Percentiles rank a stretch among this genome's conserved stretches.
Evolutionary conservation across 1,140 invertebrate genomes (phyloP).

Genomic region (Hesperophylax magnus): DNA sequence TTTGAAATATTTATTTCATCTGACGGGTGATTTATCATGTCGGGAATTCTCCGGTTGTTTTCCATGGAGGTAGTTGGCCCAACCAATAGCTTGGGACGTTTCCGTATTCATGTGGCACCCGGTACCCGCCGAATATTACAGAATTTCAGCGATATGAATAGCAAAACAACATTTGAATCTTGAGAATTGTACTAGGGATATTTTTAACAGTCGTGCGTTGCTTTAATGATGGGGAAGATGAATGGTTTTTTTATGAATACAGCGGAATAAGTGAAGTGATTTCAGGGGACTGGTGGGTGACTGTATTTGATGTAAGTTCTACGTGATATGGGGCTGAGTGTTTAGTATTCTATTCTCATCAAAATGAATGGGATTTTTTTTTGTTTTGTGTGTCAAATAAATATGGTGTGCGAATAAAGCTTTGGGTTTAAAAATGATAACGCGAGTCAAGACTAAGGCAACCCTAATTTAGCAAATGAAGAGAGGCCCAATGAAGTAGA

Average conservation of each 20-base stretch:
- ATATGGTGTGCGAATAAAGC: too few species aligned
- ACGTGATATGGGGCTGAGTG: too few species aligned
- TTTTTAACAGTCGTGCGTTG: slow-evolving; percentile 3
- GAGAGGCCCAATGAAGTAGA: too few species aligned
- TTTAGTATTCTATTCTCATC: too few species aligned
- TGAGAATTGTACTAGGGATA: background rate
- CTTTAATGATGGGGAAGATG: slow-evolving; percentile 1
- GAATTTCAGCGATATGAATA: slow-evolving; percentile 25
- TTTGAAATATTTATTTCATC: slow-evolving; percentile 50
- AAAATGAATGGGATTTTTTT: too few species aligned
- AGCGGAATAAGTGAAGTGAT: background rate
- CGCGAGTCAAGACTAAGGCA: too few species aligned
- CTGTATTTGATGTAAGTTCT: too few species aligned
- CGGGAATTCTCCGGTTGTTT: slow-evolving; percentile 41
- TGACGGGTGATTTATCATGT: slow-evolving; percentile 46
- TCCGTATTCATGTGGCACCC: slow-evolving; percentile 6
- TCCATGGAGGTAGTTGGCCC: background rate
- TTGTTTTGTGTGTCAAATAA: too few species aligned
- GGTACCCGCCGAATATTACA: slow-evolving; percentile 1
- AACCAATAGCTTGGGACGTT: background rate
- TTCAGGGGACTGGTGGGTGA: background rate
- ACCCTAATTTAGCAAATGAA: too few species aligned
- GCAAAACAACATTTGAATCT: slow-evolving; percentile 2
- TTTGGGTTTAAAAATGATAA: too few species aligned
- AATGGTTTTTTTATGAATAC: background rate